Percentiles rank a stretch among this genome's conserved stretches.
phyloP scores from a whole-genome alignment of 1,140 invertebrate species.

The Leptinotarsa lineolata region DNA sequence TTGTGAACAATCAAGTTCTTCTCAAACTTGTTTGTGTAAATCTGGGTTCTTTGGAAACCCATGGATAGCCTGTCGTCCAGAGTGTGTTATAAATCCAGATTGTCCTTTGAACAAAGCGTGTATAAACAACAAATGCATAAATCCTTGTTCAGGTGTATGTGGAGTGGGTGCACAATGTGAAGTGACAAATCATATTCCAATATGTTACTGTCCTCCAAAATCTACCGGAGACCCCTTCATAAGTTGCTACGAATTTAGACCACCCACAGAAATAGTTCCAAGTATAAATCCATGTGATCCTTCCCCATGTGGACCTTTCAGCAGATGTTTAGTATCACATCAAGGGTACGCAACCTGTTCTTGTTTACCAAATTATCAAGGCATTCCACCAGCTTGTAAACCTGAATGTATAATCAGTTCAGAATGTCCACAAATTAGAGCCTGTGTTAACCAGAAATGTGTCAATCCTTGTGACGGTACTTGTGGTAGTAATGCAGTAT shows the following conservation, averaged over 20 bases:
- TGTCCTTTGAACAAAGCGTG: conserved; percentile 71
- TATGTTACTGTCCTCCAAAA: conserved; percentile 75
- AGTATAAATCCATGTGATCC: conserved; percentile 67
- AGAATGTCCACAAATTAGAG: conserved; percentile 75
- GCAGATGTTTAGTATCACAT: conserved; percentile 71
- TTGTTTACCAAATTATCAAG: conserved; percentile 77
- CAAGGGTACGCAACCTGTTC: conserved; percentile 77
- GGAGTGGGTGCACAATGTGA: conserved; percentile 75
- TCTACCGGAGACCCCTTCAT: conserved; percentile 80
- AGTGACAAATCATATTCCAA: conserved; percentile 75
- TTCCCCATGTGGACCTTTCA: conserved; percentile 79
- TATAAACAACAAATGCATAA: conserved; percentile 78
- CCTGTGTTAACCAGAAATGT: conserved; percentile 79
- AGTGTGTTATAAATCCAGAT: conserved; percentile 80
- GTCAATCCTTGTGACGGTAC: conserved; percentile 76
- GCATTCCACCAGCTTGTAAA: conserved; percentile 77
- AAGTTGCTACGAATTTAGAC: conserved; percentile 65
- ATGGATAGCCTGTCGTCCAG: conserved; percentile 72
- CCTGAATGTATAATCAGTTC: conserved; percentile 80
- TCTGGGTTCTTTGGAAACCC: conserved; percentile 74
- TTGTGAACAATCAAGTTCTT: conserved; percentile 65
- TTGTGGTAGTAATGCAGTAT: conserved; percentile 75
- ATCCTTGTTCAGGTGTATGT: conserved; percentile 78
- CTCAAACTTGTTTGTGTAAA: conserved; percentile 67
- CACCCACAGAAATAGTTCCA: conserved; percentile 55